These are phyloP conservation scores for Cacoxenus indagator DNA, from an alignment of 2,888 invertebrate genomes.

Conservation along the genomic window DNA sequence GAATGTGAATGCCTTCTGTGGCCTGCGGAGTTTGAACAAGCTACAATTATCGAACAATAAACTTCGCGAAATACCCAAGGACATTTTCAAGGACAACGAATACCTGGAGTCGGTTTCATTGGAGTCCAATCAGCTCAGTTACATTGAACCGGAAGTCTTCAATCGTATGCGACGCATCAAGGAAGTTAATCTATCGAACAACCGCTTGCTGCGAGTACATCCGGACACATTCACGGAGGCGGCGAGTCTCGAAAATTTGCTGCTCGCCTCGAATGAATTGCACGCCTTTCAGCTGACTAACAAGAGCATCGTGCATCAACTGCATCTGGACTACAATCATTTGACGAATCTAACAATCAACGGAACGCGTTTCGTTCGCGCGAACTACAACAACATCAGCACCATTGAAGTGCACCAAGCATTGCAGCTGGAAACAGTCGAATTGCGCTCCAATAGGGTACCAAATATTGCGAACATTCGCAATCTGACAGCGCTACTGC, in stretches of 20 bases:
- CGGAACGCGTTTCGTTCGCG: slow-evolving; percentile 62
- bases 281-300: slow-evolving; percentile 54
- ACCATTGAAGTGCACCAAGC: slow-evolving; percentile 53
- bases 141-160: slow-evolving; percentile 64
- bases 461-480: slow-evolving; percentile 62
- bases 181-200: slow-evolving; percentile 65
- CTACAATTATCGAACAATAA: slow-evolving; percentile 63
- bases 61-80: slow-evolving; percentile 54
- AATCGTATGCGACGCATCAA: slow-evolving; percentile 62
- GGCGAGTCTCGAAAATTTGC: slow-evolving; percentile 58
- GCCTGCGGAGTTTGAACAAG: slow-evolving; percentile 61
- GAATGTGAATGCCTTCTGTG: slow-evolving; percentile 65
- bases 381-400: slow-evolving; percentile 65
- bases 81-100: slow-evolving; percentile 65
- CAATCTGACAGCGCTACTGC: slow-evolving; percentile 54
- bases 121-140: slow-evolving; percentile 63
- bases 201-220: slow-evolving; percentile 58
- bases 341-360: slow-evolving; percentile 61
- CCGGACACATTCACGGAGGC: slow-evolving; percentile 65
- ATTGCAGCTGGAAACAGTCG: slow-evolving; percentile 58
- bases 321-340: slow-evolving; percentile 63
- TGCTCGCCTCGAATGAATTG: slow-evolving; percentile 57
- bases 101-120: slow-evolving; percentile 62
- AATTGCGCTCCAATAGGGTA: slow-evolving; percentile 59
- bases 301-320: slow-evolving; percentile 57